Evolutionary conservation across 2,888 invertebrate species (phyloP), one percentile per base, ranked within the genome.

Genomic region (Amblyjoppa proteus): DNA sequence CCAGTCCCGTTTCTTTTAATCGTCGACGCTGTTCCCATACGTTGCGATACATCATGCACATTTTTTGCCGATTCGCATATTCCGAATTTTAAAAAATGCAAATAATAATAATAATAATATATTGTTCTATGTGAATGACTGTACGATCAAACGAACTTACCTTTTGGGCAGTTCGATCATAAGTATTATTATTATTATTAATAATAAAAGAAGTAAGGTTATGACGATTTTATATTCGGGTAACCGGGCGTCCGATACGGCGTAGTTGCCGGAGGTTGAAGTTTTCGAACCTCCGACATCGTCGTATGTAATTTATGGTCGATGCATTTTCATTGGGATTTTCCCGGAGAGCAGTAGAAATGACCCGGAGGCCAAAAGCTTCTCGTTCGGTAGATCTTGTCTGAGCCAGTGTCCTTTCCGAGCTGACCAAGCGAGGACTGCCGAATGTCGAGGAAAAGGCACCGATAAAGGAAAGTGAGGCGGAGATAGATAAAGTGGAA

Each of bases 221-320:
- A 90, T 89, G 90, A 89, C 89, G 89, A 91, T 92, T 90, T 89
- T 89, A 88, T 90, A 84, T 88, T 84, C 70, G 49, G 75, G 53
- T 81, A 68, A 66, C 20, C 41, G 51, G 75, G 68, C 66, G 45
- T 61, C 64, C 66, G 68, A 53, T 28, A 41, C 20, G 69, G 56
- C 49, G 69, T 68, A 51, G 74, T 64, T 69, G 78, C 56, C 66
- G 68, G 56, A 66, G 61, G 61, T 75, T 58, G 58, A 38, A 66
- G 61, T 61, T 61, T 75, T 49, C 66, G 78, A 75, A 85, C 75
- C 79, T n/a, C 45, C 64, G 28, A 25, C 25, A 28, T 58, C 25
- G 11, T 58, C 11, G 58, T 11, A 58, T 28, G 58, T 58, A 25
- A 58, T 58, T 28, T 28, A 58, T 58, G 58, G 58, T 28, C 25